These are phyloP conservation scores for Erpetoichthys calabaricus DNA, from an alignment of 2,797 vertebrate genomes.

Conservation along the genomic window DNA sequence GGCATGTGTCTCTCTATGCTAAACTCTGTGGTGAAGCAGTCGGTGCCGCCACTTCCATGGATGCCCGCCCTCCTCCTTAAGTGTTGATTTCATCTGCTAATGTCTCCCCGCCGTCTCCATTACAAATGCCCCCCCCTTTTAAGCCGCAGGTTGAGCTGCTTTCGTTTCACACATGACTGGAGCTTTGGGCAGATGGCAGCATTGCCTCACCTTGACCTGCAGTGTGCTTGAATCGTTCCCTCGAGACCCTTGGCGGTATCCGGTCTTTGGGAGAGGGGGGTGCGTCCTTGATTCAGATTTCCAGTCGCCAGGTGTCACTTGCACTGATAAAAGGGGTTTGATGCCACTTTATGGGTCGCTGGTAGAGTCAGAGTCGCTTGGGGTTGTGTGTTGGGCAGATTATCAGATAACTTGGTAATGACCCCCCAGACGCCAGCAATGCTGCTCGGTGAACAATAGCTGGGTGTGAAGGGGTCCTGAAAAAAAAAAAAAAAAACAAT, in stretches of 20 bases:
- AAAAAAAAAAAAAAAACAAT: too few relatives aligned
- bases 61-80: too few relatives aligned
- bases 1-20: too few relatives aligned
- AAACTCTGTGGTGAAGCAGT: too few relatives aligned
- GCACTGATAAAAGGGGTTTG: slow-evolving; percentile 19
- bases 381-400: slow-evolving; percentile 15
- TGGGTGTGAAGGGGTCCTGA: background rate
- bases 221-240: slow-evolving; percentile 12
- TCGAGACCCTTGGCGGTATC: slow-evolving; percentile 1
- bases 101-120: too few relatives aligned
- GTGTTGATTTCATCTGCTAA: too few relatives aligned
- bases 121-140: too few relatives aligned
- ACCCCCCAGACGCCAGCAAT: slow-evolving; percentile 17
- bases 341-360: slow-evolving; percentile 7
- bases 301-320: slow-evolving; percentile 19
- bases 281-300: slow-evolving; percentile 23
- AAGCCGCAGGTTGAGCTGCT: too few relatives aligned
- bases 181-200: slow-evolving; percentile 31
- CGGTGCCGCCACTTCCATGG: too few relatives aligned
- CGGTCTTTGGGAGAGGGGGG: slow-evolving; percentile 1
- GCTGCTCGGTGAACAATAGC: slow-evolving; percentile 7
- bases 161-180: slow-evolving; percentile 14
- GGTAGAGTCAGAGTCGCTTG: slow-evolving; percentile 6
- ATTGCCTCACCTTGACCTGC: slow-evolving; percentile 34
- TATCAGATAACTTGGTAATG: slow-evolving; percentile 9